Evolutionary conservation across 2,888 invertebrate species (phyloP).

Genomic region (Drosophila neutralis): DNA sequence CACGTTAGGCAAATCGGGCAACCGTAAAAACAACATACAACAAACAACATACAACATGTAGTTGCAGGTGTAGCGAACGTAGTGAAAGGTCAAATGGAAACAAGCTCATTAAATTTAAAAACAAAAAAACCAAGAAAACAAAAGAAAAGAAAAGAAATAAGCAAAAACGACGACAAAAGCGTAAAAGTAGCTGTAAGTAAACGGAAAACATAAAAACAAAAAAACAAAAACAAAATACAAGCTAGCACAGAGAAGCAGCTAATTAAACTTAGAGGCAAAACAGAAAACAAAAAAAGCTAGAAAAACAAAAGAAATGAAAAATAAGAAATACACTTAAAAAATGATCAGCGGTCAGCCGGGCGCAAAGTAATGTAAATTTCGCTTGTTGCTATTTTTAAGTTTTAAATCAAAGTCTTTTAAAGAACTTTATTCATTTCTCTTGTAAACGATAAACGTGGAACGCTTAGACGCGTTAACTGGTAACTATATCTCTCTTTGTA

Average conservation of each 20-base stretch:
- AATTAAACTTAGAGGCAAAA: conserved; percentile 37
- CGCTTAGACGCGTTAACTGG: conserved; percentile 54
- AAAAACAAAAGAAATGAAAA: conserved; percentile 19
- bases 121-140: conserved; percentile 32
- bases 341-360: conserved; percentile 47
- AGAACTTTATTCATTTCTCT: conserved; percentile 76
- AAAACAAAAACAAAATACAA: conserved; percentile 42
- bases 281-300: conserved; percentile 21
- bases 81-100: conserved; percentile 41
- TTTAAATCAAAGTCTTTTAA: conserved; percentile 81
- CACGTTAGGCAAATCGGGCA: conserved; percentile 25
- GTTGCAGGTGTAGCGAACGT: conserved; percentile 40
- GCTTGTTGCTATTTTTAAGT: conserved; percentile 83
- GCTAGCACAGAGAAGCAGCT: conserved; percentile 53
- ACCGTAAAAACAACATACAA: conserved; percentile 18
- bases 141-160: conserved; percentile 32
- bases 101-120: conserved; percentile 70
- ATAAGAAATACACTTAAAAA: conserved; percentile 21
- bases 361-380: conserved; percentile 77
- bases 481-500: conserved; percentile 67
- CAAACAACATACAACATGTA: conserved; percentile 14
- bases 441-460: conserved; percentile 60
- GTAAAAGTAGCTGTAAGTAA: conserved; percentile 62
- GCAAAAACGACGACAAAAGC: conserved; percentile 47
- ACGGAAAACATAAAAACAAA: conserved; percentile 33